Evolutionary conservation across 2,888 invertebrate species (phyloP).

Genomic region (Nephrocerus scutellatus): DNA sequence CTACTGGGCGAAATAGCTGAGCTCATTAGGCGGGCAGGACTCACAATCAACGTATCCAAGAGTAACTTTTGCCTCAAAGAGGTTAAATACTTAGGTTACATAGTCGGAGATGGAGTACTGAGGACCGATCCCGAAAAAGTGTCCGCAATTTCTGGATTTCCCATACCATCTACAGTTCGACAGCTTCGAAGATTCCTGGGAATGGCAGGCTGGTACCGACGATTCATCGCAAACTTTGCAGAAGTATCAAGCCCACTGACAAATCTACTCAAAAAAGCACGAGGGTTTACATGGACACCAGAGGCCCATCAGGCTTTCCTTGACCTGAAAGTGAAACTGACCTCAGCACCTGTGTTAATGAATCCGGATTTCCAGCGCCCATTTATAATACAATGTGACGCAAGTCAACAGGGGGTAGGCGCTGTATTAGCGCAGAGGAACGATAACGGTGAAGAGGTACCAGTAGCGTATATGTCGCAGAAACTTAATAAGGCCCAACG

Average conservation of each 20-base stretch:
- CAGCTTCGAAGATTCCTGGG: conserved; percentile 20
- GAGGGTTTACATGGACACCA: conserved; percentile 3
- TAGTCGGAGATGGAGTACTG: conserved; percentile 14
- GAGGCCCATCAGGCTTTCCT: too few relatives aligned
- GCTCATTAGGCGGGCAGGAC: conserved; percentile 2
- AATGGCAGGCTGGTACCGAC: conserved; percentile 21
- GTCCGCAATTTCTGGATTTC: conserved; percentile 13
- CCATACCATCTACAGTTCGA: conserved; percentile 8
- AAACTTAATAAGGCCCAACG: too few relatives aligned
- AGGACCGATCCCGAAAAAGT: conserved; percentile 15
- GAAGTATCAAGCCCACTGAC: conserved; percentile 16
- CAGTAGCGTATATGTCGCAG: conserved; percentile 16
- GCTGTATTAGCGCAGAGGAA: conserved; percentile 12
- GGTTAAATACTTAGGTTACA: conserved; percentile 13
- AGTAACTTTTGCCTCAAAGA: conserved; percentile 16
- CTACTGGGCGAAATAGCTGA: neutral
- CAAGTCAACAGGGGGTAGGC: conserved; percentile 14
- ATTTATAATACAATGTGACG: conserved; percentile 20
- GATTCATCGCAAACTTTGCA: conserved; percentile 18
- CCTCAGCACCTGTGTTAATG: conserved; percentile 12
- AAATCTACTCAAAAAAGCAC: conserved; percentile 12
- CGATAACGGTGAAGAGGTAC: conserved; percentile 10
- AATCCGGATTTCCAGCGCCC: conserved; percentile 16
- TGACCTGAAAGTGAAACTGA: too few relatives aligned
- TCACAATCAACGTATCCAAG: conserved; percentile 11